These are phyloP conservation scores for Netelia fuscicornis DNA, from an alignment of 2,888 invertebrate species.

Conservation along the genomic window DNA sequence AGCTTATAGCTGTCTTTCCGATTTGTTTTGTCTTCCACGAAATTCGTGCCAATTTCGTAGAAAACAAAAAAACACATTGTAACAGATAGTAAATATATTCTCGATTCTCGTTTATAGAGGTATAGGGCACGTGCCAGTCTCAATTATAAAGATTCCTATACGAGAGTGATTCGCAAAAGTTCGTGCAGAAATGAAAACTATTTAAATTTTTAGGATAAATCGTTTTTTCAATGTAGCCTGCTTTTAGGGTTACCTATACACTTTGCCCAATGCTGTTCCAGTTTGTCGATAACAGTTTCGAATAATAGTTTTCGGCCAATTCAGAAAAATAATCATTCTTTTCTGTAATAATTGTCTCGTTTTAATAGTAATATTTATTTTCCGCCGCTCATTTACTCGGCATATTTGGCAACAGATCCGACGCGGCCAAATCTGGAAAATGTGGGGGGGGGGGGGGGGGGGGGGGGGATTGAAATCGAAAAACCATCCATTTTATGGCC, in stretches of 20 bases:
- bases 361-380: constrained; percentile 59
- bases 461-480: constrained; percentile 61
- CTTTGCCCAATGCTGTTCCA: constrained; percentile 66
- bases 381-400: constrained; percentile 61
- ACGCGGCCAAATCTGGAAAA: constrained; percentile 75
- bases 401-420: constrained; percentile 63
- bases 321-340: constrained; percentile 54
- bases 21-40: too few species aligned
- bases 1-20: too few species aligned
- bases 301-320: constrained; percentile 65
- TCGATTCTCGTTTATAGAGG: too few species aligned
- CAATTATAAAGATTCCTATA: not conserved
- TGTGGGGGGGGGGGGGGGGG: constrained; percentile 21
- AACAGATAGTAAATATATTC: too few species aligned
- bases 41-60: too few species aligned
- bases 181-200: not conserved
- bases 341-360: constrained; percentile 55
- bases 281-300: constrained; percentile 63
- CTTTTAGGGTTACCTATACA: constrained; percentile 43
- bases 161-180: not conserved
- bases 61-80: too few species aligned
- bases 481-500: constrained; percentile 55
- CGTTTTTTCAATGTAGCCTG: constrained; percentile 27
- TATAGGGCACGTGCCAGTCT: too few species aligned
- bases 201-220: not conserved